Base-by-base conservation (phyloP, 2,113 vertebrate genomes). In the Megalops atlanticus region DNA sequence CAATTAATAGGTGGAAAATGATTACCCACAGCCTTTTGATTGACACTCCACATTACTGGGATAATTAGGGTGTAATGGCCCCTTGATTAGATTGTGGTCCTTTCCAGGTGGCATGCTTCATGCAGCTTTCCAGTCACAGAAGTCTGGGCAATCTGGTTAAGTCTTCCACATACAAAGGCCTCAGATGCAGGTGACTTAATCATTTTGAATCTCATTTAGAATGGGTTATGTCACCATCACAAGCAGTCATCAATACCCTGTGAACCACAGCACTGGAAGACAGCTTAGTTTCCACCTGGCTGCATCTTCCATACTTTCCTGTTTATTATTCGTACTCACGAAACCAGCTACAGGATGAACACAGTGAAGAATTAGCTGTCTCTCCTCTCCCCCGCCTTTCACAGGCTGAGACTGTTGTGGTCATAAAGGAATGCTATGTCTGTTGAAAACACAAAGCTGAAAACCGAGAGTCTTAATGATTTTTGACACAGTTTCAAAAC, bases 161-260 rank as follows among this genome's bases (percentile, higher is more conserved):
- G 8, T 64, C 58, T 64, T 24, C 58, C 24, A n/a, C 58, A 64
- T 64, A 64, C 58, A 64, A 31, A 64, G 24, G 58, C n/a, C 58
- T n/a, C 0, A n/a, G 58, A n/a, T 31, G 58, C 24, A 64, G 3
- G n/a, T 64, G 58, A 64, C 58, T 64, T 64, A 58, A 58, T 16
- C 52, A n/a, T 24, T 58, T n/a, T 58, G 52, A 58, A 24, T n/a
- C 31, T 40, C 54, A 58, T 27, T 54, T 39, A 36, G 38, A 38
- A 49, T 12, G 24, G 49, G 49, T 77, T 58, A n/a, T 58, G 76
- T 77, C 47, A 77, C 35, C 47, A 33, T 77, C 76, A n/a, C 47
- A 5, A 18, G 8, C 12, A 35, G 33, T 77, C 76, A 77, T 77
- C 12, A 18, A 77, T 58, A 52, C 35, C 49, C 76, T 35, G 43